Evolutionary conservation across 1,140 invertebrate genomes (phyloP).

Genomic region (Dryas iulia): DNA sequence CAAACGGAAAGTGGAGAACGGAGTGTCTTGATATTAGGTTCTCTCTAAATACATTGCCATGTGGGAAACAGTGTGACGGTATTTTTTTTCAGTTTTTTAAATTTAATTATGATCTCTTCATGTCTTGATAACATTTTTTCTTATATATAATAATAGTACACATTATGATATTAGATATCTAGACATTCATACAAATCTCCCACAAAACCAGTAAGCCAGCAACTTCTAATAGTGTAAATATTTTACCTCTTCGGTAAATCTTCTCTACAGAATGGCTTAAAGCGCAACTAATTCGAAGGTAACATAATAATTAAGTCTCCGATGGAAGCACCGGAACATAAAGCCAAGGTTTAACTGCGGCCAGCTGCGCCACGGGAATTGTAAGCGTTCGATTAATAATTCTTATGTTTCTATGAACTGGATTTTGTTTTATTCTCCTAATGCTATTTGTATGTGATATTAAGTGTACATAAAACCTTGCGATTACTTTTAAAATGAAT

Average conservation of each 20-base stretch:
- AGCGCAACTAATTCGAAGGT: slow-evolving; percentile 46
- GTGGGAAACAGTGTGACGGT: no score
- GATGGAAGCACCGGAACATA: slow-evolving; percentile 49
- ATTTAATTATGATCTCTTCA: no score
- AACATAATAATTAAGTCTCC: slow-evolving; percentile 55
- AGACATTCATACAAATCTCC: no score
- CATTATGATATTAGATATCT: no score
- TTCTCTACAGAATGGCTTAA: background rate
- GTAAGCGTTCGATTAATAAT: slow-evolving; percentile 47
- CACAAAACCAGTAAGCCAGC: background rate
- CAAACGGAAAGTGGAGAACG: no score
- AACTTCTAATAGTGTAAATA: slow-evolving; percentile 2
- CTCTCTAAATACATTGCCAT: no score
- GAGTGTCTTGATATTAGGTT: no score
- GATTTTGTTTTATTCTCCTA: background rate
- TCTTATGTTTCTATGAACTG: slow-evolving; percentile 5
- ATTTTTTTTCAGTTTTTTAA: no score
- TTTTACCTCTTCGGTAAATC: background rate
- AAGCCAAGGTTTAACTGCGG: slow-evolving; percentile 57
- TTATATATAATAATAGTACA: no score
- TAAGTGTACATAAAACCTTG: background rate
- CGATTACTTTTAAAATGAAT: background rate
- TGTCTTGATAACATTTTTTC: no score
- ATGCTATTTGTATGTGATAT: background rate
- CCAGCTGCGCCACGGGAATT: slow-evolving; percentile 55